Percentiles rank a stretch among this genome's conserved stretches.
These are phyloP conservation scores for Haemorhous mexicanus DNA, from an alignment of 2,113 vertebrate genomes.

Conservation along the genomic window DNA sequence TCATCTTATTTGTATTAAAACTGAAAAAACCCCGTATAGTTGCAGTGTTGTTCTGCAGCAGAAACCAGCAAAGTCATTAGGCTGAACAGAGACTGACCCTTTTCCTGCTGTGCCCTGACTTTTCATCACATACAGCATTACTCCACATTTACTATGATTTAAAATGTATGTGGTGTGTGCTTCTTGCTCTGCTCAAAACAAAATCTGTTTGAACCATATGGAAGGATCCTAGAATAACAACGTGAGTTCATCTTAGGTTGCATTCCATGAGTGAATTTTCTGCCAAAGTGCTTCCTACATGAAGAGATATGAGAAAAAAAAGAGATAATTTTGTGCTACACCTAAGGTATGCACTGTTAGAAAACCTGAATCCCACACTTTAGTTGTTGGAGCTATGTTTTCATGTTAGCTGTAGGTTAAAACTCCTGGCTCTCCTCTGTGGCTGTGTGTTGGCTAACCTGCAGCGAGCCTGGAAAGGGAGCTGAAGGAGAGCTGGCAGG, in stretches of 20 bases:
- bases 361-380: neutral
- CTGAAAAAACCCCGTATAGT: neutral
- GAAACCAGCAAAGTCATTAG: neutral
- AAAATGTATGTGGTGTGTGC: neutral
- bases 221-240: neutral
- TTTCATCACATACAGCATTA: neutral
- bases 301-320: neutral
- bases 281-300: neutral
- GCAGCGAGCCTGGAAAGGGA: rapidly evolving
- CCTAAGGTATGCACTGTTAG: neutral
- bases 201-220: neutral
- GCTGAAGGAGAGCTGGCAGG: rapidly evolving
- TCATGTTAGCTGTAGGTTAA: neutral
- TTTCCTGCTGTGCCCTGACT: neutral
- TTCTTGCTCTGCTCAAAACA: neutral
- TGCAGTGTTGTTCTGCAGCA: neutral
- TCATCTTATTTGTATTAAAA: neutral
- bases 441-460: rapidly evolving
- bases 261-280: neutral
- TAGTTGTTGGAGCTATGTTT: neutral
- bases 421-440: neutral
- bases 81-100: neutral
- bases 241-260: neutral
- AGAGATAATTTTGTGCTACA: neutral
- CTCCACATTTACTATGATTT: neutral